A percentile compares a stretch with the other conserved stretches of the same genome.
These are phyloP conservation scores for Castor canadensis DNA, from an alignment of 2,113 vertebrate genomes.

Conservation along the genomic window DNA sequence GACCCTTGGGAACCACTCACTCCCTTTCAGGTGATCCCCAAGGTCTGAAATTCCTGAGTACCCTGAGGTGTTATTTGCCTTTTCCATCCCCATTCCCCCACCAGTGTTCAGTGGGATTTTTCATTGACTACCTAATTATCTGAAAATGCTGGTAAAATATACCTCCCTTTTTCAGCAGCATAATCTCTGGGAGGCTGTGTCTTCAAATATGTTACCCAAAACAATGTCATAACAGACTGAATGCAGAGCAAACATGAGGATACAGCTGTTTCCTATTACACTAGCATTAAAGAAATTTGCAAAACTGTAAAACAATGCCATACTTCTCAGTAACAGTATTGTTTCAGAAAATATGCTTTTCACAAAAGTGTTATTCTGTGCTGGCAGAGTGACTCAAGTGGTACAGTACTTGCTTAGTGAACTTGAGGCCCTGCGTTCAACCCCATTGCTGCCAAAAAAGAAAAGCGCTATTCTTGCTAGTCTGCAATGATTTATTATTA, in stretches of 20 bases:
- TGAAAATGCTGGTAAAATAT: not conserved
- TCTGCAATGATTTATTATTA: not conserved
- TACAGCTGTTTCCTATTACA: slow-evolving; percentile 52
- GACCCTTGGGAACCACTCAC: not conserved
- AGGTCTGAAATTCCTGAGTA: not conserved
- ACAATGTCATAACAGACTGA: slow-evolving; percentile 12
- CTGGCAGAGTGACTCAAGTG: no score
- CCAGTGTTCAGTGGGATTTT: slow-evolving; percentile 17
- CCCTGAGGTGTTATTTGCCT: not conserved
- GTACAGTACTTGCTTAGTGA: no score
- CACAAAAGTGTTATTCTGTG: not conserved
- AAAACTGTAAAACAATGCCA: not conserved
- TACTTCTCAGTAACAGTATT: not conserved
- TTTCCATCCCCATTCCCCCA: slow-evolving; percentile 3
- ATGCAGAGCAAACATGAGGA: not conserved
- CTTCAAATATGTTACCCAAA: slow-evolving; percentile 34
- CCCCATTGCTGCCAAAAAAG: no score
- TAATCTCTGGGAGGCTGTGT: not conserved
- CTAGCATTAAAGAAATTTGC: not conserved
- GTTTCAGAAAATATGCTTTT: slow-evolving; percentile 30
- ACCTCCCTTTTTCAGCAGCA: not conserved
- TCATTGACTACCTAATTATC: not conserved
- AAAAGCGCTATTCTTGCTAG: not conserved
- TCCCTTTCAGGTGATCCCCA: not conserved
- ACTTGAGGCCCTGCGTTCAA: no score